phyloP scores from a whole-genome alignment of 2,888 invertebrate genomes.

The Philonicus albiceps region DNA sequence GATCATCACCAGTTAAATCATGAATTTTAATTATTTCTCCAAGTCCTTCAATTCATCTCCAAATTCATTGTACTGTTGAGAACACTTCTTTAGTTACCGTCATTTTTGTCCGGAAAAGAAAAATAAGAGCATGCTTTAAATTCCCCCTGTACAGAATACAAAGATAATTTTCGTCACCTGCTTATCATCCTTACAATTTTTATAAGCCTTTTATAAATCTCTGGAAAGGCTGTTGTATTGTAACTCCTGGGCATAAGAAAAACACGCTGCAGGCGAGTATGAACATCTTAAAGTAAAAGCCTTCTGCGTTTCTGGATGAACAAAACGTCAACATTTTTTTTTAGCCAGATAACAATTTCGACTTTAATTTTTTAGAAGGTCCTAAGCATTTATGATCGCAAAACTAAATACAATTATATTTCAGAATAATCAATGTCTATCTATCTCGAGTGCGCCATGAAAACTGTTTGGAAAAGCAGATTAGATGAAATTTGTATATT shows the following conservation, averaged over 20 bases:
- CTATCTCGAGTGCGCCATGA: background rate
- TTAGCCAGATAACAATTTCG: background rate
- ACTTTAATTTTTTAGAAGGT: background rate
- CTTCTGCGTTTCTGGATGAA: background rate
- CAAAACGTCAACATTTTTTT: background rate
- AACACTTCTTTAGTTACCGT: background rate
- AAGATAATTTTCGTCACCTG: background rate
- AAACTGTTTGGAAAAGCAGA: background rate
- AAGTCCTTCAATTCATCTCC: background rate
- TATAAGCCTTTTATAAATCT: background rate
- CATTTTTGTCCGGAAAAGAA: background rate
- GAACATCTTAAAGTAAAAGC: background rate
- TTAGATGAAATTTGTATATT: background rate
- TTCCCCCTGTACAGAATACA: background rate
- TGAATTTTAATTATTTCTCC: background rate
- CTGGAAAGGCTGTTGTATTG: background rate
- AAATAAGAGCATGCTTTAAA: background rate
- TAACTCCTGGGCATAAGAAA: background rate
- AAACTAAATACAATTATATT: background rate
- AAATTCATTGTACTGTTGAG: background rate
- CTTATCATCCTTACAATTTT: background rate
- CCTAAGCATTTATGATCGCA: background rate
- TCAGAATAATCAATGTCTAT: background rate
- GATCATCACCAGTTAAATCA: background rate
- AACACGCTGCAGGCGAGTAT: background rate